Percentiles rank a stretch among this genome's conserved stretches.
These are phyloP conservation scores for Pyrgus malvae DNA, from an alignment of 2,888 invertebrate species.

Conservation along the genomic window DNA sequence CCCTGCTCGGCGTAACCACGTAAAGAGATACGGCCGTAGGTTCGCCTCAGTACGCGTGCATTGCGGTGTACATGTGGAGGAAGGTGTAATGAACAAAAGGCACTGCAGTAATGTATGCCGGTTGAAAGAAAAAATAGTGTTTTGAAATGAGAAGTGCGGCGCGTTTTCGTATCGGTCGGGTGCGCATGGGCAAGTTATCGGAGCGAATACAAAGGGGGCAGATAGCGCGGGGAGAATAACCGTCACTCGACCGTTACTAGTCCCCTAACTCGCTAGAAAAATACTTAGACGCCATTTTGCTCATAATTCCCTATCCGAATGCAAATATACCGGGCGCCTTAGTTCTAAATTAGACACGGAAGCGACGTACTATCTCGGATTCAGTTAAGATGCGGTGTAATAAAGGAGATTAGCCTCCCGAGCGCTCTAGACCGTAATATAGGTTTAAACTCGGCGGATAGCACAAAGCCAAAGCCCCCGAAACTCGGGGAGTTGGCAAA, in stretches of 20 bases:
- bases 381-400: slow-evolving; percentile 45
- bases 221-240: slow-evolving; percentile 80
- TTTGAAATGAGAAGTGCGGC: slow-evolving; percentile 73
- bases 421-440: slow-evolving; percentile 56
- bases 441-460: slow-evolving; percentile 52
- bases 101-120: slow-evolving; percentile 63
- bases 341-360: slow-evolving; percentile 62
- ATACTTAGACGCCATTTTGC: slow-evolving; percentile 75
- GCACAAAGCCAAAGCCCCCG: slow-evolving; percentile 53
- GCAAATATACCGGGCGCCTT: slow-evolving; percentile 53
- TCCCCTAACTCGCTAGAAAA: slow-evolving; percentile 78
- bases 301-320: slow-evolving; percentile 49
- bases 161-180: slow-evolving; percentile 76
- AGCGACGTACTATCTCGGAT: slow-evolving; percentile 53
- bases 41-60: slow-evolving; percentile 45
- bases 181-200: slow-evolving; percentile 81
- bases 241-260: slow-evolving; percentile 79
- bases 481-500: slow-evolving; percentile 57
- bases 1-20: slow-evolving; percentile 48
- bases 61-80: slow-evolving; percentile 52
- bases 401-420: slow-evolving; percentile 20
- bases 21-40: slow-evolving; percentile 35
- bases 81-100: slow-evolving; percentile 44
- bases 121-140: slow-evolving; percentile 58
- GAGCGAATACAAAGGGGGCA: slow-evolving; percentile 81